These are phyloP conservation scores for Pseudomyrmex sp. DNA, from an alignment of 1,140 invertebrate species.

Conservation along the genomic window DNA sequence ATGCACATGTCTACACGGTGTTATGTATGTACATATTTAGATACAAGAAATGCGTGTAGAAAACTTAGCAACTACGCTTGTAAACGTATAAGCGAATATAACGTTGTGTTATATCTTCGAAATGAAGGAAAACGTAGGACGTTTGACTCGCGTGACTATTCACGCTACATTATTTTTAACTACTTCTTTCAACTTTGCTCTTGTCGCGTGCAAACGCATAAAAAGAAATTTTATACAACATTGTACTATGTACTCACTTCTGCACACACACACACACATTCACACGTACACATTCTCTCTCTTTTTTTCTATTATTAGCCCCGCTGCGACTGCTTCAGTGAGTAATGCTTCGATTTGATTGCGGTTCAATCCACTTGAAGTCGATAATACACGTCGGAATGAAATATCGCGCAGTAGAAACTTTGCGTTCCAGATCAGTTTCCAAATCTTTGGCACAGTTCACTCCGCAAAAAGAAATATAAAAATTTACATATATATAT, in stretches of 20 bases:
- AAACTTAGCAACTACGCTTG: no score
- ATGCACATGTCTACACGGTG: conserved; percentile 3
- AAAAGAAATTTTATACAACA: conserved; percentile 33
- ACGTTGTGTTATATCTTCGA: no score
- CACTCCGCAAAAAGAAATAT: conserved; percentile 6
- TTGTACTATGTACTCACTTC: background rate
- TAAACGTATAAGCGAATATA: no score
- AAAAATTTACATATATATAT: conserved; percentile 8
- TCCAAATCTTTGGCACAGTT: background rate
- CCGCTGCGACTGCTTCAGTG: background rate
- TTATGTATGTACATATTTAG: no score
- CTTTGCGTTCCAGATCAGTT: background rate
- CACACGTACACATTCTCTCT: background rate
- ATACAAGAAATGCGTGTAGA: no score
- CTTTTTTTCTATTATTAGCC: conserved; percentile 15
- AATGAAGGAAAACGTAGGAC: no score
- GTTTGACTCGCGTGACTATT: conserved; percentile 7
- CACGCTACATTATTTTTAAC: conserved; percentile 1
- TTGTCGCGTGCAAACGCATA: conserved; percentile 9
- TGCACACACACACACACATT: no score
- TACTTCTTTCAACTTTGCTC: conserved; percentile 12
- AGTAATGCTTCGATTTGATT: conserved; percentile 27
- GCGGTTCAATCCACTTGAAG: conserved; percentile 19
- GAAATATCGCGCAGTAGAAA: conserved; percentile 10
- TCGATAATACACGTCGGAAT: background rate